Evolutionary conservation across 2,888 invertebrate species (phyloP).

Genomic region (Lymantria monacha): DNA sequence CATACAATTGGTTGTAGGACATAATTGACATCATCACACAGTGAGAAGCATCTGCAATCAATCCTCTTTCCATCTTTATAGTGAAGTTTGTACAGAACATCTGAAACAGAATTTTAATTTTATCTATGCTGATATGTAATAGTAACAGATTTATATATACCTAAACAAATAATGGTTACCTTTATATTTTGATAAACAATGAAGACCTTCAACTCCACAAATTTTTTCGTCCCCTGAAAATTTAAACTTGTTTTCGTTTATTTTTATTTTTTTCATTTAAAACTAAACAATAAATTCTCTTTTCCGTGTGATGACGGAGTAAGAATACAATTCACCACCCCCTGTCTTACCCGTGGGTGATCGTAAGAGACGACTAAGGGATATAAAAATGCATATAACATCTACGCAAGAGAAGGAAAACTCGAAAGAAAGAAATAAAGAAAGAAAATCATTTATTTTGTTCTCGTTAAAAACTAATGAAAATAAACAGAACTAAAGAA

Average conservation of each 20-base stretch:
- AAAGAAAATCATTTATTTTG: too few species aligned
- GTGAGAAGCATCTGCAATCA: slow-evolving; percentile 84
- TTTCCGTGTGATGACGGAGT: too few species aligned
- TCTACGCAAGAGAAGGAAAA: too few species aligned
- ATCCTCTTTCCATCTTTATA: slow-evolving; percentile 73
- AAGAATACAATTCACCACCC: too few species aligned
- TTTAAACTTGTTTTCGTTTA: not conserved
- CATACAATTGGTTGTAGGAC: slow-evolving; percentile 83
- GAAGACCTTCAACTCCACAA: slow-evolving; percentile 84
- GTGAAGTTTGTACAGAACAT: slow-evolving; percentile 77
- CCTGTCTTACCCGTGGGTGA: too few species aligned
- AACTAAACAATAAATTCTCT: too few species aligned
- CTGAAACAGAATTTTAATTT: slow-evolving; percentile 46
- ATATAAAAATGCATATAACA: too few species aligned
- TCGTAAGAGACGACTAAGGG: too few species aligned
- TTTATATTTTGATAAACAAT: slow-evolving; percentile 83
- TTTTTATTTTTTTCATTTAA: too few species aligned
- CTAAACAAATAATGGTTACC: slow-evolving; percentile 46
- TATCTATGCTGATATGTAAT: not conserved
- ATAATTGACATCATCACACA: slow-evolving; percentile 88
- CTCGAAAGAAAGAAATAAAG: too few species aligned
- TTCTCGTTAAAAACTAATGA: too few species aligned
- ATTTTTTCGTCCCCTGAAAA: slow-evolving; percentile 76
- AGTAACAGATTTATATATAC: not conserved
- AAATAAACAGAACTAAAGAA: too few species aligned